Evolutionary conservation across 2,888 invertebrate genomes (phyloP), one percentile per base, ranked within the genome.

Genomic region (Linnaemya tessellans): DNA sequence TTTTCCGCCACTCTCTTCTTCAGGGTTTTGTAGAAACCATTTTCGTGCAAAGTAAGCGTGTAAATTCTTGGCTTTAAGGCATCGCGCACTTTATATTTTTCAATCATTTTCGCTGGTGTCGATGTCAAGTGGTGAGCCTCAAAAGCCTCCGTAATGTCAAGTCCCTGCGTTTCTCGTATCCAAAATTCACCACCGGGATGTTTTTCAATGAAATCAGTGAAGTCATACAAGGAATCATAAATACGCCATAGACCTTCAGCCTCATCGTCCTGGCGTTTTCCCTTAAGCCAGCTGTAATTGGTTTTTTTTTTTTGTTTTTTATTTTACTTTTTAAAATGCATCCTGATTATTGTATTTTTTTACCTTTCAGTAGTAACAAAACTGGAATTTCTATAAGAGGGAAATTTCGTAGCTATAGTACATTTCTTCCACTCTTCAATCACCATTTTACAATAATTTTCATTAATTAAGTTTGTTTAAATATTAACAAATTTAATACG

Each of bases 131-230:
- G 97, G 90, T 96, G 96, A 0, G 94, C 92, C 93, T 96, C 96
- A 89, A 96, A 97, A 8, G 95, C 94, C 93, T 97, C 97, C 0
- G 97, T 97, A 80, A 97, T 96, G 88, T 97, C 97, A 1, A 95
- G 95, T 0, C 96, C 97, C 94, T 95, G 94, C 1, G 96, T 95
- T 64, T 95, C 92, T 46, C 93, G 92, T 70, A 97, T 89, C 97
- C 97, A 97, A 90, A 96, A 95, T 0, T 93, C 89, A 1, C 98
- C 97, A 46, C 98, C 98, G 0, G 98, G 99, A 93, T 99, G 99
- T 62, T 93, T 94, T 4, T 95, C 92, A 7, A 96, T 93, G 91
- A 98, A 99, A 22, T 94, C 94, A 0, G 95, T 95, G 30, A 99
- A 94, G 92, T 99, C 97, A 91, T 98, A 99, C 25, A 99, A 93